These are phyloP conservation scores for Malaclemys terrapin DNA, from an alignment of 2,113 vertebrate genomes.

Conservation along the genomic window DNA sequence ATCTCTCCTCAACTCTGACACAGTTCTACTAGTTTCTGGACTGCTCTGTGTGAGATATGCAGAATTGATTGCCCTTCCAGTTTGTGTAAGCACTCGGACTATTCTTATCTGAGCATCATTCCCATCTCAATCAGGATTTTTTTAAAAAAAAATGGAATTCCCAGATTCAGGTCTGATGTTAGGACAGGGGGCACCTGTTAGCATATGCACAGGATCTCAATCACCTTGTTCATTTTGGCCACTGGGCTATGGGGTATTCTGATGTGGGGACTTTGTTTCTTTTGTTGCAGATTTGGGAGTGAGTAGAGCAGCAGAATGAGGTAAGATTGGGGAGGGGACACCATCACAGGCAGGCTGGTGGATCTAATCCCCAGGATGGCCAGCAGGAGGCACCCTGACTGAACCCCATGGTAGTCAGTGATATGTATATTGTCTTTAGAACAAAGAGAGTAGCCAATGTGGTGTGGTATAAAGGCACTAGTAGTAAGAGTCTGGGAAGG, in stretches of 20 bases:
- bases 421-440: background rate
- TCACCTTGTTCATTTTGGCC: background rate
- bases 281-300: background rate
- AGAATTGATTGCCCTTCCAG: background rate
- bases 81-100: background rate
- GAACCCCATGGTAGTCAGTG: background rate
- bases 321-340: background rate
- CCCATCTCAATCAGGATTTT: background rate
- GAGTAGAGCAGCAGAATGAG: background rate
- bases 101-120: background rate
- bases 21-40: background rate
- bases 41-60: background rate
- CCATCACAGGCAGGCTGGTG: background rate
- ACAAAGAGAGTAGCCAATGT: background rate
- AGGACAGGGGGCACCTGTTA: background rate
- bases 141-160: background rate
- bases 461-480: background rate
- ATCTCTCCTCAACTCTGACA: background rate
- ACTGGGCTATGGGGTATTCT: background rate
- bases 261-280: background rate
- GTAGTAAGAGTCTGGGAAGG: background rate
- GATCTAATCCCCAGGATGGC: background rate
- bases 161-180: background rate
- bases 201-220: accelerated
- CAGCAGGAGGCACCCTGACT: background rate